These are phyloP conservation scores for Microplitis deprimator DNA, from an alignment of 2,888 invertebrate genomes.

Conservation along the genomic window DNA sequence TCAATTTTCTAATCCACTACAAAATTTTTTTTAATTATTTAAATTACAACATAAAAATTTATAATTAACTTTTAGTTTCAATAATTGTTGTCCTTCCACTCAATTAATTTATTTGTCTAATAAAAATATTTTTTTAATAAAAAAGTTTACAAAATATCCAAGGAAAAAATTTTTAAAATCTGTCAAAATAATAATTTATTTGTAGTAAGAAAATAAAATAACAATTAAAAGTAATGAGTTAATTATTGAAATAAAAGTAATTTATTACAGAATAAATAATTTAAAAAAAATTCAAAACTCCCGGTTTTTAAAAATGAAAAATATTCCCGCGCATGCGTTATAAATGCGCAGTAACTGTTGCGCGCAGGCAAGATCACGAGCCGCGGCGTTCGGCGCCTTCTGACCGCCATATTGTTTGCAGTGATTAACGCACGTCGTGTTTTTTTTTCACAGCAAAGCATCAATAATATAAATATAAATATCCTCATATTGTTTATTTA, in stretches of 20 bases:
- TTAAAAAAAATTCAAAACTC: neutral
- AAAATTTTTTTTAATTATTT: too few relatives aligned
- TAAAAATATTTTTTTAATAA: too few relatives aligned
- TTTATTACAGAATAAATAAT: neutral
- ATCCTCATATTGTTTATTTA: constrained; percentile 49
- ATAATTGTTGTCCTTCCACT: too few relatives aligned
- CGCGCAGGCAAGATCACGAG: neutral
- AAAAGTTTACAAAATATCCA: too few relatives aligned
- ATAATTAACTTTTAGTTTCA: too few relatives aligned
- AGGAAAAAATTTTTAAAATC: too few relatives aligned
- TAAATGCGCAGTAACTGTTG: neutral
- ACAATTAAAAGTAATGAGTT: neutral
- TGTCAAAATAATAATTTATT: too few relatives aligned
- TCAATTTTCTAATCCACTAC: too few relatives aligned
- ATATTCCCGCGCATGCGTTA: constrained; percentile 26
- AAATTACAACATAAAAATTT: too few relatives aligned
- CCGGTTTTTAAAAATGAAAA: neutral
- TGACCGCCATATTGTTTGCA: constrained; percentile 64
- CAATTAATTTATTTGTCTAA: too few relatives aligned
- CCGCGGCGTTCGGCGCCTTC: constrained; percentile 52
- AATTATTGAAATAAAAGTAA: neutral
- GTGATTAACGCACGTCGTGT: constrained; percentile 54
- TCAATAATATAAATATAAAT: constrained; percentile 22
- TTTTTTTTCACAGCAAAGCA: constrained; percentile 37
- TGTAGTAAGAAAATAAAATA: neutral